Base-by-base conservation (phyloP, 2,797 vertebrate species). In the Lepilemur septentrionalis region DNA sequence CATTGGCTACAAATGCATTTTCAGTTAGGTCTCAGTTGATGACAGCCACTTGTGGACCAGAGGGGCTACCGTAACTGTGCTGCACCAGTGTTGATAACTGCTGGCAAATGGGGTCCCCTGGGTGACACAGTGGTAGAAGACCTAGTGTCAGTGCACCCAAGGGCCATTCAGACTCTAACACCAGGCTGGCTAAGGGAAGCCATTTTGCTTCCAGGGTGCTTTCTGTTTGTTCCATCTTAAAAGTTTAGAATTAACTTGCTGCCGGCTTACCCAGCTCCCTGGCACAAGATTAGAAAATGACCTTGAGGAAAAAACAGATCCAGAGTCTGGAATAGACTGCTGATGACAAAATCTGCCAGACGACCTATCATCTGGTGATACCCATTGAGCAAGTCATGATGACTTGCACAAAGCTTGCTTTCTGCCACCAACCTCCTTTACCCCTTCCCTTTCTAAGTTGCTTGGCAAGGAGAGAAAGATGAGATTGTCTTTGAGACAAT, bases 21-120 rank as follows among this genome's bases (percentile, higher is more conserved):
- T 67, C 70, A 72, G 4, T 14, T 61, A 61, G 11, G 30, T 57
- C 23, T 80, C 88, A 38, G 57, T 0, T n/a, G 72, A 52, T 7
- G 35, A 59, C 3, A 50, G 65, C 48, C 65, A 38, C 65, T 46
- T 38, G 30, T 52, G 48, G 8, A 80, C n/a, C 50, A 67, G 72
- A 67, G 0, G 17, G 17, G n/a, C 17, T 0, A 14, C 52, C 1
- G 35, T 22, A 20, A 35, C 35, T 72, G 9, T 17, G 23, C 14
- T 1, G 11, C 14, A 63, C 6, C 15, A 2, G 30, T 35, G 70
- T 55, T 35, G 38, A 22, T 52, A 55, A 57, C 17, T 41, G 30
- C 25, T 30, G 43, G 41, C 41, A 48, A n/a, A 41, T 48, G 41
- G 55, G 93, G 72, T 75, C 30, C 1, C 1, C 78, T 35, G 30